phyloP scores from a whole-genome alignment of 1,140 invertebrate genomes.

The Phymorhynchus buccinoides region DNA sequence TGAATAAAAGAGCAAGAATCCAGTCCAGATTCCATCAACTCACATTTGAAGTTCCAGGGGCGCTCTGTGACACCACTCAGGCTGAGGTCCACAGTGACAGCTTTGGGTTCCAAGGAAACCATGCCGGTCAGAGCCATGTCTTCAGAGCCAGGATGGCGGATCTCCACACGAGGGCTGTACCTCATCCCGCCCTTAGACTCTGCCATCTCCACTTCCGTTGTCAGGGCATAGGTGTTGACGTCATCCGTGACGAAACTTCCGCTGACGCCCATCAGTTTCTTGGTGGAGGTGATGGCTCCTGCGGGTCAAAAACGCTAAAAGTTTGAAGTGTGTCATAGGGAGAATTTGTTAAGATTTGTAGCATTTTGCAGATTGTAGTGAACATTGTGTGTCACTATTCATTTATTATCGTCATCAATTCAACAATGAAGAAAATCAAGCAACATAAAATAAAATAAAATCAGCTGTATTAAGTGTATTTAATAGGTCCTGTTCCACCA shows the following conservation, averaged over 20 bases:
- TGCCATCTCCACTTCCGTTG: slow-evolving; percentile 55
- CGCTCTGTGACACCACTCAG: slow-evolving; percentile 51
- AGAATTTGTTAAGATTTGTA: too few relatives aligned
- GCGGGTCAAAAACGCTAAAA: slow-evolving; percentile 18
- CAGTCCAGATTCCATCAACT: slow-evolving; percentile 22
- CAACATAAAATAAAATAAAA: too few relatives aligned
- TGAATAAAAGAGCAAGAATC: not conserved
- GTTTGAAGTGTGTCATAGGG: too few relatives aligned
- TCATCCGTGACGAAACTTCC: slow-evolving; percentile 53
- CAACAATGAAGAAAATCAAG: too few relatives aligned
- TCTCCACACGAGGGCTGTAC: slow-evolving; percentile 60
- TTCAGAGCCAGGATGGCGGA: slow-evolving; percentile 53
- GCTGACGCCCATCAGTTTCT: not conserved
- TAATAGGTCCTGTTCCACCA: too few relatives aligned
- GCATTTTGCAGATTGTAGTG: too few relatives aligned
- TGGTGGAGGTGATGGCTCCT: not conserved
- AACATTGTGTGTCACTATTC: too few relatives aligned
- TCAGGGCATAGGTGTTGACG: slow-evolving; percentile 57
- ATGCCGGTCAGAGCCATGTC: slow-evolving; percentile 53
- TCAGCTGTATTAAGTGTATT: too few relatives aligned
- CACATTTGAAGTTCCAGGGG: slow-evolving; percentile 61
- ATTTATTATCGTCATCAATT: too few relatives aligned
- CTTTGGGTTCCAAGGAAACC: not conserved
- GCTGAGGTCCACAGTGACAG: slow-evolving; percentile 42
- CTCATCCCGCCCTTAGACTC: slow-evolving; percentile 42